These are phyloP conservation scores for Quadriops clusia DNA, from an alignment of 2,888 invertebrate species.

Conservation along the genomic window DNA sequence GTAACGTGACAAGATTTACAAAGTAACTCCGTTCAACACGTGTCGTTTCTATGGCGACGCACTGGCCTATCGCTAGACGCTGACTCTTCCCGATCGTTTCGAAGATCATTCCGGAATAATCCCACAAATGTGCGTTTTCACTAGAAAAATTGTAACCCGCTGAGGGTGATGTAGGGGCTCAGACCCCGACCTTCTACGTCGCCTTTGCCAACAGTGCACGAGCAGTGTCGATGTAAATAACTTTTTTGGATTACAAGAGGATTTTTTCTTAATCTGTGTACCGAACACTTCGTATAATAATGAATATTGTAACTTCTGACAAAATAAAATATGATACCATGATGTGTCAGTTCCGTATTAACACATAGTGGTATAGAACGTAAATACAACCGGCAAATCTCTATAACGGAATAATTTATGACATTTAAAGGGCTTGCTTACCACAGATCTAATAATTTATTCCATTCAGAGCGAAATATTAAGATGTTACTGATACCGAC, in stretches of 20 bases:
- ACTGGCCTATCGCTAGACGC: constrained; percentile 30
- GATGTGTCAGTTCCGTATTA: too few relatives aligned
- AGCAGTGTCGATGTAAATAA: too few relatives aligned
- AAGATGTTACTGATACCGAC: constrained; percentile 30
- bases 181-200: too few relatives aligned
- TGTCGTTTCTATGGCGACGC: constrained; percentile 38
- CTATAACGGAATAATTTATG: constrained; percentile 28
- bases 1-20: constrained; percentile 39
- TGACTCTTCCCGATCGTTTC: constrained; percentile 29
- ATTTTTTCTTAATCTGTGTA: too few relatives aligned
- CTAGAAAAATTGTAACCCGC: constrained; percentile 26
- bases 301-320: too few relatives aligned
- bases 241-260: too few relatives aligned
- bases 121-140: constrained; percentile 28
- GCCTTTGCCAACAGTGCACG: too few relatives aligned
- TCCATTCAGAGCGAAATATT: constrained; percentile 31
- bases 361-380: too few relatives aligned
- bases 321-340: too few relatives aligned
- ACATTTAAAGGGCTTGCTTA: constrained; percentile 25
- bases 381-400: constrained; percentile 23
- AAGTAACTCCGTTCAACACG: constrained; percentile 38
- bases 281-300: too few relatives aligned
- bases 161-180: too few relatives aligned
- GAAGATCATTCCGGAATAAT: constrained; percentile 31
- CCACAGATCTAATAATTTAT: constrained; percentile 31